Evolutionary conservation across 2,888 invertebrate species (phyloP).

Genomic region (Alcis repandata): DNA sequence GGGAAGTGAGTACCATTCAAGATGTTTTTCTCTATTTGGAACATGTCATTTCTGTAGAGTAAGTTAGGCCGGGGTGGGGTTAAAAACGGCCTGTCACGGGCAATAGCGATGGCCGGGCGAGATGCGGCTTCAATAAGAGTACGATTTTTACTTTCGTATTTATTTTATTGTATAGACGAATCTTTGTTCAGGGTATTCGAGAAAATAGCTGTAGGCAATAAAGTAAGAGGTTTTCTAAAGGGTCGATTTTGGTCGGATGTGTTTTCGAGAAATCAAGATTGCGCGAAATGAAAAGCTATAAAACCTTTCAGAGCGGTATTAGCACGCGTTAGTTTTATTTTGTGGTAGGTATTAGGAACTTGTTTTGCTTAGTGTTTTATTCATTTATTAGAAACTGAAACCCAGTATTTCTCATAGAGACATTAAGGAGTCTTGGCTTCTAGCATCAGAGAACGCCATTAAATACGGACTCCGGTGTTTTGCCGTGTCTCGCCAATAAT

Average conservation of each 20-base stretch:
- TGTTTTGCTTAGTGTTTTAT: neutral
- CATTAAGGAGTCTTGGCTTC: too few relatives aligned
- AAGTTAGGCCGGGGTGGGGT: conserved; percentile 56
- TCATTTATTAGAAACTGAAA: too few relatives aligned
- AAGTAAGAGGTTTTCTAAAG: conserved; percentile 25
- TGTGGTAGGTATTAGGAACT: neutral
- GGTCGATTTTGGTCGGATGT: conserved; percentile 11
- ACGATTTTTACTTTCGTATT: conserved; percentile 35
- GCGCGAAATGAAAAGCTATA: conserved; percentile 1
- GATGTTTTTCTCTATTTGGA: conserved; percentile 40
- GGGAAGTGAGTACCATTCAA: conserved; percentile 6
- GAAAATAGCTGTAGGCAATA: conserved; percentile 27
- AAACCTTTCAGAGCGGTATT: neutral
- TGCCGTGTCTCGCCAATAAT: too few relatives aligned
- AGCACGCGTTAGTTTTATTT: neutral
- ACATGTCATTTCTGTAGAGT: conserved; percentile 63
- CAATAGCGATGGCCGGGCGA: conserved; percentile 28
- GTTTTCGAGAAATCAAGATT: conserved; percentile 17
- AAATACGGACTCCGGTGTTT: too few relatives aligned
- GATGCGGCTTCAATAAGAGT: conserved; percentile 20
- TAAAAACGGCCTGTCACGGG: conserved; percentile 32
- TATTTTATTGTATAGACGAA: conserved; percentile 31
- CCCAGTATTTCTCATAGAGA: too few relatives aligned
- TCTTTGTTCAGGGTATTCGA: conserved; percentile 5
- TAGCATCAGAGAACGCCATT: too few relatives aligned